These are phyloP conservation scores for Turnix velox DNA, from an alignment of 2,113 vertebrate species.

Conservation along the genomic window DNA sequence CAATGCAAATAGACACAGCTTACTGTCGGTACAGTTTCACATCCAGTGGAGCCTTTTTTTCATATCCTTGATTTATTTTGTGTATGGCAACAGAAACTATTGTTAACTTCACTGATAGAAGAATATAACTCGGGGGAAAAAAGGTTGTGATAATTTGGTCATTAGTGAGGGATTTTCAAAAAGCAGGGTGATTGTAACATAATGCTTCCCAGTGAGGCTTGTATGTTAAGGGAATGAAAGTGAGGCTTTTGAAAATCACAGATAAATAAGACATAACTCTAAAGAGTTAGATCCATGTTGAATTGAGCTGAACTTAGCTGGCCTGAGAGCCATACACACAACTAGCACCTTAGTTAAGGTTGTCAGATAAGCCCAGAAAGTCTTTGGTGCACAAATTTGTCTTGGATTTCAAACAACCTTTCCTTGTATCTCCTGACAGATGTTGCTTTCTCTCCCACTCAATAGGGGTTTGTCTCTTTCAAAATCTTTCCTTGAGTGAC, in stretches of 20 bases:
- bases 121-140: background rate
- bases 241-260: background rate
- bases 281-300: background rate
- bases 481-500: background rate
- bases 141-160: background rate
- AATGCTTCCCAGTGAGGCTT: background rate
- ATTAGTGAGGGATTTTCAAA: constrained; percentile 5
- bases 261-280: background rate
- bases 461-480: background rate
- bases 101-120: background rate
- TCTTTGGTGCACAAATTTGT: background rate
- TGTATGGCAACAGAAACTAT: background rate
- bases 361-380: background rate
- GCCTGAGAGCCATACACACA: background rate
- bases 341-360: background rate
- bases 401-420: background rate
- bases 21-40: background rate
- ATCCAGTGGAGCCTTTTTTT: background rate
- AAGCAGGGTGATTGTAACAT: background rate
- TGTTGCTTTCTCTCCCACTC: background rate
- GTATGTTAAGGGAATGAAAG: background rate
- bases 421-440: background rate
- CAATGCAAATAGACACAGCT: background rate
- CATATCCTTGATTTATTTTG: background rate
- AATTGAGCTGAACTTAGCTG: background rate